phyloP scores from a whole-genome alignment of 1,140 invertebrate species.

The Zaprionus ornatus region DNA sequence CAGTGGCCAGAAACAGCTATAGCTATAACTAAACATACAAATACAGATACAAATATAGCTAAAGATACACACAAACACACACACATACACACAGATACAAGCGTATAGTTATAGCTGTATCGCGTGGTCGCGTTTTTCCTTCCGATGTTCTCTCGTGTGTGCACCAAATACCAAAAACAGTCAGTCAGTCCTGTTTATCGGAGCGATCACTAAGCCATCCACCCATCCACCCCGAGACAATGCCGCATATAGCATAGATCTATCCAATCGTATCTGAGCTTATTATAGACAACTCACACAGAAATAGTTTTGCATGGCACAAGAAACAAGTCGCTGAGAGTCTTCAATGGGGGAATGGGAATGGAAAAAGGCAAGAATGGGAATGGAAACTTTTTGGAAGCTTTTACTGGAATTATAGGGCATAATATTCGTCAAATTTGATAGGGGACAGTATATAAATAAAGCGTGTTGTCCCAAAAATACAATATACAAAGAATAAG shows the following conservation, averaged over 20 bases:
- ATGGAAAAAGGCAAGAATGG: too few relatives aligned
- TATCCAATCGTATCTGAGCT: not conserved
- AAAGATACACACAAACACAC: constrained; percentile 21
- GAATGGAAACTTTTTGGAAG: not conserved
- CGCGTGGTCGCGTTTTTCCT: constrained; percentile 23
- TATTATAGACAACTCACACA: not conserved
- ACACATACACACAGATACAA: constrained; percentile 12
- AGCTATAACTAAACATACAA: constrained; percentile 15
- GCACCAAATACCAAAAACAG: constrained; percentile 39
- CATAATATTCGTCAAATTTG: constrained; percentile 1
- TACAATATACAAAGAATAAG: not conserved
- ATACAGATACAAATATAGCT: constrained; percentile 33
- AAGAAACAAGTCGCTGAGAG: not conserved
- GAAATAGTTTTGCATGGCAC: not conserved
- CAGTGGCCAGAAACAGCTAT: constrained; percentile 30
- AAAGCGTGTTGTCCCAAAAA: not conserved
- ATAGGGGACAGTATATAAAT: constrained; percentile 1
- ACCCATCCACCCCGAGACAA: not conserved
- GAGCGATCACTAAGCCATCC: constrained; percentile 5
- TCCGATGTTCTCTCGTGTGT: constrained; percentile 11
- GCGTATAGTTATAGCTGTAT: constrained; percentile 17
- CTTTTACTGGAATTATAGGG: not conserved
- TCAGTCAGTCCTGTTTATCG: constrained; percentile 30
- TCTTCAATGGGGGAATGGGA: not conserved
- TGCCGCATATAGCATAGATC: not conserved